Base-by-base conservation (phyloP, 1,140 invertebrate species). In the Hylaeus anthracinus region DNA sequence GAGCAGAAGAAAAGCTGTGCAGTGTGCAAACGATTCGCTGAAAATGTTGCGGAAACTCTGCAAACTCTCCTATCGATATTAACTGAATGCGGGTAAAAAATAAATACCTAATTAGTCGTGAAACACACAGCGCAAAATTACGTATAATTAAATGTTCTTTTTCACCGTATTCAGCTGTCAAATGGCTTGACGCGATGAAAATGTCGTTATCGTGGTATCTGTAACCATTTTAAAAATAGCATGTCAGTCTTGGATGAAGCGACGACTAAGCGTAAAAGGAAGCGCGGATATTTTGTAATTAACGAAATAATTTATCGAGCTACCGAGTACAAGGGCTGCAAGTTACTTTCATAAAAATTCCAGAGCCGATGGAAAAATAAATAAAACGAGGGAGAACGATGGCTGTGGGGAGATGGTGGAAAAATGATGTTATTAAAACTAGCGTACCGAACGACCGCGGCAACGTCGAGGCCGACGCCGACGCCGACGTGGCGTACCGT, bases 301-400 rank as follows among this genome's bases (percentile, higher is more conserved):
- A 91, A 90, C 88, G 88, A 86, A 88, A 91, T 89, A 89, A 91
- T 90, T 91, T 88, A 90, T 90, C 81, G 79, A 74, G 70, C 69
- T 41, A 65, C 51, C 76, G 73, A 69, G 56, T 41, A 82, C 56
- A 81, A 80, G 83, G 70, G 81, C 81, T 72, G n/a, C 41, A 75
- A 90, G 81, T 89, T 81, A 81, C 81, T 88, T 89, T 89, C 79
- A 88, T 88, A 78, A 86, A 90, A 90, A 91, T 91, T 90, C 88
- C 83, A 77, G 83, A 61, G 82, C 84, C 83, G 81, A 72, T 72
- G 78, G 69, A 69, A 85, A 88, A 88, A 81, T 79, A 86, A 85
- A 88, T 88, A 81, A 84, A 87, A 88, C 63, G 66, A 69, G 71
- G 61, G 65, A 63, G 77, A 69, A 48, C 61, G 41, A 51, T 48